These are phyloP conservation scores for Smittia aterrima DNA, from an alignment of 2,888 invertebrate genomes.

Conservation along the genomic window DNA sequence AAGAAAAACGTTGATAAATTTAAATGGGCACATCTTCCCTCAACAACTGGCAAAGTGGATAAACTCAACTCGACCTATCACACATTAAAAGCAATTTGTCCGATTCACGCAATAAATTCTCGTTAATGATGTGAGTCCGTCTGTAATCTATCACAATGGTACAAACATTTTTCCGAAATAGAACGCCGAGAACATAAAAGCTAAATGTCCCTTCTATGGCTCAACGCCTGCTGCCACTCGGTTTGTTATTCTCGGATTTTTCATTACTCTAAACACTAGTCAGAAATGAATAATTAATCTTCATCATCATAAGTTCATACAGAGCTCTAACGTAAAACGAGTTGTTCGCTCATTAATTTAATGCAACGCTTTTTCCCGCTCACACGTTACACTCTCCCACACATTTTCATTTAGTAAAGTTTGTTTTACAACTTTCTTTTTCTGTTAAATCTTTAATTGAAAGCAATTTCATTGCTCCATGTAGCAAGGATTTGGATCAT, in stretches of 20 bases:
- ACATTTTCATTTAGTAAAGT: neutral
- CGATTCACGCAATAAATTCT: conserved; percentile 41
- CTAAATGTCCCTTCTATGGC: conserved; percentile 10
- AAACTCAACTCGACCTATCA: conserved; percentile 32
- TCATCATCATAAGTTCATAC: conserved; percentile 39
- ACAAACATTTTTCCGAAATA: conserved; percentile 15
- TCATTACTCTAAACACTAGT: conserved; percentile 25
- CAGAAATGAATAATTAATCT: conserved; percentile 40
- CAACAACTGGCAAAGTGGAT: conserved; percentile 14
- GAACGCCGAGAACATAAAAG: conserved; percentile 33
- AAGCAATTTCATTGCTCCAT: too few relatives aligned
- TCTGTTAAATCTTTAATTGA: neutral
- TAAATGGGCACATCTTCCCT: conserved; percentile 22
- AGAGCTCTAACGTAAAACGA: neutral
- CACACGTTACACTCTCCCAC: neutral
- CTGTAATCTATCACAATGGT: conserved; percentile 40
- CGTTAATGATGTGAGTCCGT: conserved; percentile 40
- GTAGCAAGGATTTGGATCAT: too few relatives aligned
- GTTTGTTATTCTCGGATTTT: neutral
- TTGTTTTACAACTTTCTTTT: neutral
- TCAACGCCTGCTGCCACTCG: neutral
- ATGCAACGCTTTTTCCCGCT: neutral
- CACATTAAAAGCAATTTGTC: conserved; percentile 41
- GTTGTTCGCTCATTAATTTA: conserved; percentile 3
- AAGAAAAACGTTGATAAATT: conserved; percentile 24